phyloP scores from a whole-genome alignment of 2,888 invertebrate genomes.

The Scotopteryx bipunctaria region DNA sequence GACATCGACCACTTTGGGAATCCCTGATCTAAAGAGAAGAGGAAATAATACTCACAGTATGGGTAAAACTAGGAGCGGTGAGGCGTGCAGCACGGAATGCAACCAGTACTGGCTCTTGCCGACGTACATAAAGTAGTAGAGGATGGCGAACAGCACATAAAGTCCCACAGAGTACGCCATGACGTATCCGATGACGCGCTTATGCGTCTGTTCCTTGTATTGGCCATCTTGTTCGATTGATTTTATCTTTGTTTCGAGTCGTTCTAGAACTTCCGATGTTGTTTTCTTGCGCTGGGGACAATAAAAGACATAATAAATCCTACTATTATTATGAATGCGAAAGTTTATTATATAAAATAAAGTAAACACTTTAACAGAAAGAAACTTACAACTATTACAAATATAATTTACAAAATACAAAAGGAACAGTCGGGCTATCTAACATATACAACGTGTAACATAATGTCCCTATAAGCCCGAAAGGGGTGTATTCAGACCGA shows the following conservation, averaged over 20 bases:
- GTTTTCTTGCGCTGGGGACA: slow-evolving; percentile 72
- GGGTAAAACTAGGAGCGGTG: slow-evolving; percentile 91
- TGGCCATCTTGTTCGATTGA: slow-evolving; percentile 91
- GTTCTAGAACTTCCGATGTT: slow-evolving; percentile 84
- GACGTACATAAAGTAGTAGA: slow-evolving; percentile 92
- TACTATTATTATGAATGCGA: too few species aligned
- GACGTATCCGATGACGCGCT: slow-evolving; percentile 91
- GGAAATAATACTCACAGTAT: slow-evolving; percentile 89
- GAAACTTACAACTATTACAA: too few species aligned
- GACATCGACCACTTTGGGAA: too few species aligned
- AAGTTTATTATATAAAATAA: too few species aligned
- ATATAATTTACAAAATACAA: too few species aligned
- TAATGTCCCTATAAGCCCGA: too few species aligned
- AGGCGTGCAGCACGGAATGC: slow-evolving; percentile 89
- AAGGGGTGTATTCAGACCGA: too few species aligned
- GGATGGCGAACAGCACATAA: slow-evolving; percentile 87
- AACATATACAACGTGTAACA: too few species aligned
- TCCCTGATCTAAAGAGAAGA: too few species aligned
- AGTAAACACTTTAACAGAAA: too few species aligned
- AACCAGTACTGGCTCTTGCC: slow-evolving; percentile 88
- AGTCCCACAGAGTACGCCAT: slow-evolving; percentile 87
- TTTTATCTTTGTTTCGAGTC: slow-evolving; percentile 90
- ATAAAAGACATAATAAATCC: too few species aligned
- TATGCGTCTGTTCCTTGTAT: slow-evolving; percentile 91
- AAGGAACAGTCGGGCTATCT: too few species aligned